Evolutionary conservation across 2,888 invertebrate genomes (phyloP), one percentile per base, ranked within the genome.

Genomic region (Thyatira batis): DNA sequence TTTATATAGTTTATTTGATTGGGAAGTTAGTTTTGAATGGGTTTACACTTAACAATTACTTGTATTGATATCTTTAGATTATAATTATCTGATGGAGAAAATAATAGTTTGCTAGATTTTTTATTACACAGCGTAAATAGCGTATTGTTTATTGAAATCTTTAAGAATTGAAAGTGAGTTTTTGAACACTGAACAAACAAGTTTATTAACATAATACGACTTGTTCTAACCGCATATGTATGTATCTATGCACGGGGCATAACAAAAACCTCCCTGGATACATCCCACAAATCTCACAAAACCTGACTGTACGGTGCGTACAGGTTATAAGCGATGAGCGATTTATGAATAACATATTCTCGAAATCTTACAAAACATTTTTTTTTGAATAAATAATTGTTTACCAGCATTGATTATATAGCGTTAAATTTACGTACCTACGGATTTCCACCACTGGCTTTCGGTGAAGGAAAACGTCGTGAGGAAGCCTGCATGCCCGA

Each of bases 231-330:
- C 69, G 63, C 69, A 67, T 69, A 55, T 48, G 30, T 13, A 49
- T 57, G 20, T 60, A 61, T 60, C 65, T 65, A 60, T 57, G 63
- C 61, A 52, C 59, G 56, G 50, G 61, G 63, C 61, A 59, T 28
- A 57, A 65, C 55, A 63, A 61, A 65, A 71, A 65, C 67, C 58
- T 57, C 57, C 25, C 58, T 62, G 60, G 63, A 65, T 54, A 56
- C 65, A 61, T 63, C 61, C 67, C 61, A 69, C 70, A 68, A 71
- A 71, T 69, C 65, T 67, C 60, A 64, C 59, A 67, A 61, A 64
- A 57, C 61, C 55, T 61, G 63, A 60, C 55, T 39, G 39, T 54
- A 27, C 20, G 20, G 21, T 55, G 13, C 11, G 2, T n/a, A n/a
- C 55, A 65, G 66, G 61, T 1, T 4, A 55, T 1, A 23, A 61